Conservation (phyloP, 2,888 invertebrate species). For the Caenorhabditis sp. region DNA sequence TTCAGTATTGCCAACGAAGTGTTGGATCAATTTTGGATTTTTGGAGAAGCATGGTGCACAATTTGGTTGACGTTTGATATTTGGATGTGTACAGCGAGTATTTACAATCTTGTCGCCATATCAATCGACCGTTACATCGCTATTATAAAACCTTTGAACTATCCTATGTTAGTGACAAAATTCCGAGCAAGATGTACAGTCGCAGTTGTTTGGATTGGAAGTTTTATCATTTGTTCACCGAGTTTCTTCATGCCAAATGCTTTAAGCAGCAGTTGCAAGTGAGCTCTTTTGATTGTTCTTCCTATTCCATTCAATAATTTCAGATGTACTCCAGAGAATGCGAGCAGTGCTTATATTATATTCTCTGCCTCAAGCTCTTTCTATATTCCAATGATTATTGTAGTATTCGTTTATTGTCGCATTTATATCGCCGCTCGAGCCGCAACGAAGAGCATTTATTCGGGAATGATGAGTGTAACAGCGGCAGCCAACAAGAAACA, state of each 20-base stretch:
- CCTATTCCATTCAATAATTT: neutral
- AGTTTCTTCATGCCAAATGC: slow-evolving; percentile 77
- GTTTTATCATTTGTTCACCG: slow-evolving; percentile 94
- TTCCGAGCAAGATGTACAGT: slow-evolving; percentile 69
- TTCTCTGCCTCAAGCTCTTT: slow-evolving; percentile 88
- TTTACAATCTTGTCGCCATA: slow-evolving; percentile 93
- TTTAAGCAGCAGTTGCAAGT: slow-evolving; percentile 72
- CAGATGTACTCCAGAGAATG: slow-evolving; percentile 87
- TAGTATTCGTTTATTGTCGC: slow-evolving; percentile 96
- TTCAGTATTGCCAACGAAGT: slow-evolving; percentile 93
- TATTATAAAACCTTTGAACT: slow-evolving; percentile 92
- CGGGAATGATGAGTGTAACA: slow-evolving; percentile 55
- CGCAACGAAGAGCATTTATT: slow-evolving; percentile 69
- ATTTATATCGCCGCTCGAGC: slow-evolving; percentile 86
- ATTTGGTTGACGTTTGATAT: slow-evolving; percentile 94
- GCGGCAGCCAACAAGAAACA: slow-evolving; percentile 68
- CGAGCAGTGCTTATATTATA: slow-evolving; percentile 88
- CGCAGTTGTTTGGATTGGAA: slow-evolving; percentile 87
- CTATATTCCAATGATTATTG: slow-evolving; percentile 95
- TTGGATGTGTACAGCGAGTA: slow-evolving; percentile 98
- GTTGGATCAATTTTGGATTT: slow-evolving; percentile 86
- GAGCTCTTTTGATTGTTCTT: neutral
- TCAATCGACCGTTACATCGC: slow-evolving; percentile 89
- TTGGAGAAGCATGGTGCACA: slow-evolving; percentile 89
- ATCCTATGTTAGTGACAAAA: slow-evolving; percentile 84